Base-by-base conservation (phyloP, 2,113 vertebrate species). In the Rana temporaria region DNA sequence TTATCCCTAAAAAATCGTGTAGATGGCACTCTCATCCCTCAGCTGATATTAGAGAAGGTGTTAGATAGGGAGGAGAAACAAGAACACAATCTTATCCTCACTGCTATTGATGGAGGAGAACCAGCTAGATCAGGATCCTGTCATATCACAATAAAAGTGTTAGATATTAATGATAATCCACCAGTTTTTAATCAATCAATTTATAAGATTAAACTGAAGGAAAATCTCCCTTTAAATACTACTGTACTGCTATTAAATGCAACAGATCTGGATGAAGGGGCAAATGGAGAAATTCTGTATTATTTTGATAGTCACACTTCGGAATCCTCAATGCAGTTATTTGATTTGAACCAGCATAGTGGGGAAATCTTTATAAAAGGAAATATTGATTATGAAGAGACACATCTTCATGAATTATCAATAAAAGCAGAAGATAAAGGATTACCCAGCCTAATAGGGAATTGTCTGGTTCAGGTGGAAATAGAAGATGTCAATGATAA, bases 401-500 rank as follows among this genome's bases (percentile, higher is more conserved):
- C 56, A 0, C 90, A 87, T 79, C 85, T 91, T 38, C 90, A 92
- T 0, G 94, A 95, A 85, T 90, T 95, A 81, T 93, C 92, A 81
- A 88, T 95, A 83, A 93, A 93, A 82, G 94, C 92, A 68, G 92
- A 91, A 84, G 94, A 95, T 71, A 92, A 91, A 64, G 94, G 94
- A 0, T 64, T 34, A 0, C 92, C 85, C 70, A 90, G 93, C 0
- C 88, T 92, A 0, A 88, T 91, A 20, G 91, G 91, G 48, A 91
- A 93, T 55, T 95, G 94, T 84, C 91, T 93, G 87, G 89, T 93
- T 63, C 85, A 94, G 84, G 91, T 95, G 30, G 91, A 95, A 73
- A 84, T 95, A 0, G 73, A 89, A 64, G 94, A 95, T 55, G 67
- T 52, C 11, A 96, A 96, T 72, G 96, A 96, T 86, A 96, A 96